Base-by-base conservation (phyloP, 2,113 vertebrate species). In the Chaetodon auriga region DNA sequence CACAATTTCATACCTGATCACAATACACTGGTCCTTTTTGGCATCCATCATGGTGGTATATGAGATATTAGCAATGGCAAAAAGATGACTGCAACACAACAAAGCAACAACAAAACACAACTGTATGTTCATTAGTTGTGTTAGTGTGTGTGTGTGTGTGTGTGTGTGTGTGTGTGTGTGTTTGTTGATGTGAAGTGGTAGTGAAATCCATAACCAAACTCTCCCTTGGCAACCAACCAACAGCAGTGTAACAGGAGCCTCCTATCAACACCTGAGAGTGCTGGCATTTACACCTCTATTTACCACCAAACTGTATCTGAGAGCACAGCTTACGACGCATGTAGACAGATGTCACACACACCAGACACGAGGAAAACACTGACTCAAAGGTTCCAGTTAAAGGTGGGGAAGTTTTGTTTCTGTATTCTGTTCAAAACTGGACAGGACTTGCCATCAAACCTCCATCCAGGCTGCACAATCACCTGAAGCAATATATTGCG, bases 1-100 rank as follows among this genome's bases (percentile, higher is more conserved):
- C 6, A 64, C 10, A 19, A 49, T 30, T 58, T 70, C 74, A 88
- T 88, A 99, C 98, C 98, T 99, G 95, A 99, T 97, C 78, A 99
- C 88, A 92, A 99, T 97, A 91, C 98, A 99, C 92, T 99, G 98
- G 94, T 97, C 98, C 95, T 96, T 96, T 96, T 97, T 98, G 96
- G 96, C 96, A 96, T 99, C 98, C 85, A 98, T 96, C 96, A 99
- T 97, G 94, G 97, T 98, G 85, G 96, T 96, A 89, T 97, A 98
- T 87, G 97, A 96, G 10, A 97, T 92, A 61, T 97, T 99, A 35
- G 96, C 97, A 76, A 99, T 97, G 68, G 98, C 97, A 93, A 99
- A 99, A 83, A 99, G 96, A 90, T 99, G 98, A 85, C 98, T 99
- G 92, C 7, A 86, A 83, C 66, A 90, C 45, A 81, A 76, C 9